These are phyloP conservation scores for Prolemur simus DNA, from an alignment of 2,113 vertebrate species.

Conservation along the genomic window DNA sequence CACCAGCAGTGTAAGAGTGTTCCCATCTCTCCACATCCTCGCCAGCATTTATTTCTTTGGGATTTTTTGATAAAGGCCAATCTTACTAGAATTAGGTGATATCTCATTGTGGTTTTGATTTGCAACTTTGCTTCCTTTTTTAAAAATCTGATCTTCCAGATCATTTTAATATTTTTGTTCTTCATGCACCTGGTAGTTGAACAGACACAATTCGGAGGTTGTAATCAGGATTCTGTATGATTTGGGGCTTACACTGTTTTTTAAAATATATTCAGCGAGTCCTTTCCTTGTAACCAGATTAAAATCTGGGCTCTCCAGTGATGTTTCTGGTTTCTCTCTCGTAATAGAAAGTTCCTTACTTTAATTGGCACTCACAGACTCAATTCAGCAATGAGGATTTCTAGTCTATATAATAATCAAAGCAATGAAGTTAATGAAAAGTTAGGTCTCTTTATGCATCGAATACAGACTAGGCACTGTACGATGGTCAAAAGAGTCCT, in stretches of 20 bases:
- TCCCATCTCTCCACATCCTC: no score
- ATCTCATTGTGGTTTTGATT: no score
- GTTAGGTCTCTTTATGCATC: neutral
- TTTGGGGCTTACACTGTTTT: neutral
- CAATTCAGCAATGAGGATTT: neutral
- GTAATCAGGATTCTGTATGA: neutral
- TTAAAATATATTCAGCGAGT: neutral
- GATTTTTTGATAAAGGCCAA: no score
- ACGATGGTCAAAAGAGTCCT: fast-evolving
- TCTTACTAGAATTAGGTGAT: no score
- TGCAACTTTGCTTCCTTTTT: neutral
- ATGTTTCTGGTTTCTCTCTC: neutral
- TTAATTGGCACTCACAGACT: neutral
- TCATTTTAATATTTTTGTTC: neutral
- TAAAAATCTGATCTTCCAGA: neutral
- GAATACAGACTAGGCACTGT: fast-evolving
- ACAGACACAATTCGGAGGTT: neutral
- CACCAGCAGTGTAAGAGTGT: no score
- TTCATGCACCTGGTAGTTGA: neutral
- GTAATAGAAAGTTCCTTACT: neutral
- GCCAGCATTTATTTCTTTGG: no score
- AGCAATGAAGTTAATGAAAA: neutral
- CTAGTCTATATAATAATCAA: neutral
- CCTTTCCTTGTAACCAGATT: neutral
- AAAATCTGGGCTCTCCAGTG: neutral